Evolutionary conservation across 2,797 vertebrate genomes (phyloP).

Genomic region (Stomatorhinus walkeri): DNA sequence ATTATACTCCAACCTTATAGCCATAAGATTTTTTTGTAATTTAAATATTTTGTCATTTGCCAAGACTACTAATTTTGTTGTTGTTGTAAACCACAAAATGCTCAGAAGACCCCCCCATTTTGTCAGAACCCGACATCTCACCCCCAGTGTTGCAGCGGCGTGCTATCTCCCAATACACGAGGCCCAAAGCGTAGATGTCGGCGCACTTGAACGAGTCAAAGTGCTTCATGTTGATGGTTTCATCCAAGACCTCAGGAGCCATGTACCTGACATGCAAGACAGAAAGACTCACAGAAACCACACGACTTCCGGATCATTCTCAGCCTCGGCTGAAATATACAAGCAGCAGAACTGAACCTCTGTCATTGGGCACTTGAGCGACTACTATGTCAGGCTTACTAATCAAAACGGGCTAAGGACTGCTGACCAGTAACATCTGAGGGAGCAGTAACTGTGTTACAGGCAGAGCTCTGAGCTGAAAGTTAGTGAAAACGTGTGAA

Average conservation of each 20-base stretch:
- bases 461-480: background rate
- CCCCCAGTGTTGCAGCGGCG: conserved; percentile 87
- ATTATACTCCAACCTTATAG: background rate
- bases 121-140: conserved; percentile 37
- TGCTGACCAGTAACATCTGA: background rate
- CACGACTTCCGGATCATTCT: no score
- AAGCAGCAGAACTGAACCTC: background rate
- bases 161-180: conserved; percentile 93
- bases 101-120: background rate
- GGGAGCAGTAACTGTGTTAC: background rate
- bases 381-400: background rate
- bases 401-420: background rate
- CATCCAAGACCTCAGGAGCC: conserved; percentile 91
- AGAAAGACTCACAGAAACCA: background rate
- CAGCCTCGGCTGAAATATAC: background rate
- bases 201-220: conserved; percentile 95
- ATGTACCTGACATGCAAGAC: conserved; percentile 70
- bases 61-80: background rate
- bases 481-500: background rate
- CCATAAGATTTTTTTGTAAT: background rate
- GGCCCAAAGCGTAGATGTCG: conserved; percentile 86
- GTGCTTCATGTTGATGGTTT: conserved; percentile 93
- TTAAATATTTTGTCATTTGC: background rate
- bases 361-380: background rate
- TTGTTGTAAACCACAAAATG: background rate